These are phyloP conservation scores for Macrobrachium rosenbergii DNA, from an alignment of 1,140 invertebrate genomes.

Conservation along the genomic window DNA sequence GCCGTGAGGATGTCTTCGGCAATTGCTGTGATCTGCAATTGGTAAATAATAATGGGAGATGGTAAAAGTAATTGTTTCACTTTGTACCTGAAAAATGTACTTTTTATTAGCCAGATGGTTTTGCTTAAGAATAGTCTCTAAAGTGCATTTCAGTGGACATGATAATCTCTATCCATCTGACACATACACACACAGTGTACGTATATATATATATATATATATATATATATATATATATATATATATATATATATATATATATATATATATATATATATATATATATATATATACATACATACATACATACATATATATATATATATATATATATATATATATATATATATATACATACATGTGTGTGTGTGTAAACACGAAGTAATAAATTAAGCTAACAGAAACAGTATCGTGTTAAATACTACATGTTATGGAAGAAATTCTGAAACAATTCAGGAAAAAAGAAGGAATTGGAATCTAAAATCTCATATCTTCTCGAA, in stretches of 20 bases:
- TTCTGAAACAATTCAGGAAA: too few relatives aligned
- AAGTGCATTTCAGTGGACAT: too few relatives aligned
- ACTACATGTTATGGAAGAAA: too few relatives aligned
- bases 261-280: not conserved
- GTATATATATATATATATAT: too few relatives aligned
- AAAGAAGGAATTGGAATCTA: too few relatives aligned
- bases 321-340: not conserved
- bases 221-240: too few relatives aligned
- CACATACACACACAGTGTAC: too few relatives aligned
- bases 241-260: too few relatives aligned
- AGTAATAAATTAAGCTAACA: too few relatives aligned
- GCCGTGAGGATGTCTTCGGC: constrained; percentile 43
- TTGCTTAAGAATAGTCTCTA: not conserved
- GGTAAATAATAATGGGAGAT: not conserved
- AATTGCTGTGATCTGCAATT: constrained; percentile 9
- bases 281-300: not conserved
- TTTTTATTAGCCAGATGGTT: not conserved
- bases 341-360: not conserved
- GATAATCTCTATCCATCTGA: too few relatives aligned
- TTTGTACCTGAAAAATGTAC: not conserved
- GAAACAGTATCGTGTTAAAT: not conserved
- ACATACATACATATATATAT: not conserved
- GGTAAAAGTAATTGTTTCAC: not conserved
- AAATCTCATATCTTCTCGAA: too few relatives aligned
- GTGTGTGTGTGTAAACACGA: too few relatives aligned